Conservation (phyloP, 2,888 invertebrate genomes). For the Mesorhabditis spiculigera region DNA sequence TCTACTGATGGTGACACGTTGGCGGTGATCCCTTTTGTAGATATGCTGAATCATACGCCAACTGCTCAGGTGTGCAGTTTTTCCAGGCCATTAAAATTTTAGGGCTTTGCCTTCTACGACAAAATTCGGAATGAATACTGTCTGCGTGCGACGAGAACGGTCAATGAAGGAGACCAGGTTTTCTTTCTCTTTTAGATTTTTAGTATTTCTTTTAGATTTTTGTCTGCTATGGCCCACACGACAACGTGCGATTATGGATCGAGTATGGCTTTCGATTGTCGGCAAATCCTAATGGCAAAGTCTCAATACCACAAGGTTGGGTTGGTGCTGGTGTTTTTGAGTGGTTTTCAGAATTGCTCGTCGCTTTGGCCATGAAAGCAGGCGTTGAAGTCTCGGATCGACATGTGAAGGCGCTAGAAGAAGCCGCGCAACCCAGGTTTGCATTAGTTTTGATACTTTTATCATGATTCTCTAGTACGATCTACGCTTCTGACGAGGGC, state of each 20-base stretch:
- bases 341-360: constrained; percentile 7
- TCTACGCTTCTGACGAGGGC: constrained; percentile 45
- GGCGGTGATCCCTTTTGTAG: constrained; percentile 53
- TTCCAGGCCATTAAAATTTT: neutral
- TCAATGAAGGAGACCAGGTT: constrained; percentile 8
- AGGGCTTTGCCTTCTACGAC: constrained; percentile 34
- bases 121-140: constrained; percentile 18
- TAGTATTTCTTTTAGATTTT: constrained; percentile 30
- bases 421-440: constrained; percentile 35
- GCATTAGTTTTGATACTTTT: too few species aligned
- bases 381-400: constrained; percentile 28
- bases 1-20: constrained; percentile 41
- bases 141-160: constrained; percentile 15
- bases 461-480: constrained; percentile 25
- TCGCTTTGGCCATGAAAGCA: constrained; percentile 23
- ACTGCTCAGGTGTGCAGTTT: constrained; percentile 19
- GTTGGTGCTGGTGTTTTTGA: neutral
- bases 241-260: constrained; percentile 59
- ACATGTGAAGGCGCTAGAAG: constrained; percentile 30
- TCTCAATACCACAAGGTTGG: constrained; percentile 39
- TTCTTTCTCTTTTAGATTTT: neutral
- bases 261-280: constrained; percentile 61
- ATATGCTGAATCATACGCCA: constrained; percentile 55
- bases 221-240: constrained; percentile 61
- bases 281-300: constrained; percentile 52